These are phyloP conservation scores for Orthonychiurus folsomi DNA, from an alignment of 2,888 invertebrate species.

Conservation along the genomic window DNA sequence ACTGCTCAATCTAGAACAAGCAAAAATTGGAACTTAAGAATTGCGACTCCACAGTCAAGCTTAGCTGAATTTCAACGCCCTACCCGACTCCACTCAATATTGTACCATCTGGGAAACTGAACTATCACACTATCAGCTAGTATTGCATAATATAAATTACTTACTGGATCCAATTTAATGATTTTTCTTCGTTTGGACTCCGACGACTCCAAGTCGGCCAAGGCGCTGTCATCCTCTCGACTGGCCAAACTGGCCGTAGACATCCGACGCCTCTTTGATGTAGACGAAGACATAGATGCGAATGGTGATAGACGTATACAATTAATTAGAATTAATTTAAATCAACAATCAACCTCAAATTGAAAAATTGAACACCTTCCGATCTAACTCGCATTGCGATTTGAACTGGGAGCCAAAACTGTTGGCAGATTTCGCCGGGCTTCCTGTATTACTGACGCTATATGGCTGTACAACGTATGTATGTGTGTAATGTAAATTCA, in stretches of 20 bases:
- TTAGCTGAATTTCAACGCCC: too few species aligned
- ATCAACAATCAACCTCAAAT: not conserved
- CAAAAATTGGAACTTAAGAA: too few species aligned
- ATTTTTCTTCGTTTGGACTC: conserved; percentile 35
- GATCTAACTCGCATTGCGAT: too few species aligned
- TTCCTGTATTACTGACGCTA: too few species aligned
- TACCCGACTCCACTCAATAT: too few species aligned
- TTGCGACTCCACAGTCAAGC: too few species aligned
- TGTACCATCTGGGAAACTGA: not conserved
- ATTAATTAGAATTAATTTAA: too few species aligned
- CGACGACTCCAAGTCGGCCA: conserved; percentile 37
- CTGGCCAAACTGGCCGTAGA: conserved; percentile 37
- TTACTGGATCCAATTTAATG: conserved; percentile 32
- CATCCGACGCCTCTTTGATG: conserved; percentile 30
- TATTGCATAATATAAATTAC: not conserved
- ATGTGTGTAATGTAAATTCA: too few species aligned
- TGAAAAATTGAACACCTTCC: not conserved
- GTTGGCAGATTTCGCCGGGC: too few species aligned
- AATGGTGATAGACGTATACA: too few species aligned
- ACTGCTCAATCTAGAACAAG: conserved; percentile 61
- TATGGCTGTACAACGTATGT: too few species aligned
- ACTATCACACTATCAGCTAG: not conserved
- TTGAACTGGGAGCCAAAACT: too few species aligned
- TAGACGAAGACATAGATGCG: conserved; percentile 11
- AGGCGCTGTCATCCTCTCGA: conserved; percentile 26